phyloP scores from a whole-genome alignment of 2,888 invertebrate genomes.

The Lacanobia oleracea region DNA sequence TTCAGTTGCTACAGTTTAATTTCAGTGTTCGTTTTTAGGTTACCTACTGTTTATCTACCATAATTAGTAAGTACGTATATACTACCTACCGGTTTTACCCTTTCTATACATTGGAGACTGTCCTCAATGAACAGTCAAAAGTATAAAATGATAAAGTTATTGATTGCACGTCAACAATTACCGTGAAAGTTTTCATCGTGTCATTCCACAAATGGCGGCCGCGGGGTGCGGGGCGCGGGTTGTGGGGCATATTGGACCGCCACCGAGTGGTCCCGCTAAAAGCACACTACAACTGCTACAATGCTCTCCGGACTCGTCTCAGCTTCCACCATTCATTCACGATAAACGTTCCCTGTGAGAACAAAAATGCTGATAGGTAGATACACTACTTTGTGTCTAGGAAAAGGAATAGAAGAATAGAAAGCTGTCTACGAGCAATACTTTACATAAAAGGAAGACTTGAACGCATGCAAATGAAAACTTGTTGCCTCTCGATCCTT shows the following conservation, averaged over 20 bases:
- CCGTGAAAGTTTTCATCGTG: slow-evolving; percentile 58
- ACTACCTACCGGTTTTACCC: background rate
- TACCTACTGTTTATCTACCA: too few species aligned
- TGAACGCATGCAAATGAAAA: background rate
- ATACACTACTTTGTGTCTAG: slow-evolving; percentile 8
- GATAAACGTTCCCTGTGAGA: slow-evolving; percentile 53
- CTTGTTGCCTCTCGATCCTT: background rate
- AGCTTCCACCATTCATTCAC: slow-evolving; percentile 65
- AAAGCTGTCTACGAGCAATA: background rate
- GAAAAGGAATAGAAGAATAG: background rate
- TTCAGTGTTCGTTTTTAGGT: background rate
- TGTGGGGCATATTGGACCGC: slow-evolving; percentile 54
- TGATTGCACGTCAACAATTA: slow-evolving; percentile 64
- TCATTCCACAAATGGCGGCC: slow-evolving; percentile 69
- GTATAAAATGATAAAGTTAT: slow-evolving; percentile 22
- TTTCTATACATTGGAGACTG: background rate
- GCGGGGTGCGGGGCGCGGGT: background rate
- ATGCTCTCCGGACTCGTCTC: slow-evolving; percentile 67
- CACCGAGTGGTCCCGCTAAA: slow-evolving; percentile 67
- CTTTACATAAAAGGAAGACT: slow-evolving; percentile 3
- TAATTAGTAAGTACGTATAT: background rate
- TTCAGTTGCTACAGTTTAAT: slow-evolving; percentile 2
- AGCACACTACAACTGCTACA: slow-evolving; percentile 69
- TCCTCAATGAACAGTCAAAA: background rate
- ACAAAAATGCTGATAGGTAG: slow-evolving; percentile 45